phyloP scores from a whole-genome alignment of 2,113 vertebrate genomes.

The Oreotrochilus melanogaster region DNA sequence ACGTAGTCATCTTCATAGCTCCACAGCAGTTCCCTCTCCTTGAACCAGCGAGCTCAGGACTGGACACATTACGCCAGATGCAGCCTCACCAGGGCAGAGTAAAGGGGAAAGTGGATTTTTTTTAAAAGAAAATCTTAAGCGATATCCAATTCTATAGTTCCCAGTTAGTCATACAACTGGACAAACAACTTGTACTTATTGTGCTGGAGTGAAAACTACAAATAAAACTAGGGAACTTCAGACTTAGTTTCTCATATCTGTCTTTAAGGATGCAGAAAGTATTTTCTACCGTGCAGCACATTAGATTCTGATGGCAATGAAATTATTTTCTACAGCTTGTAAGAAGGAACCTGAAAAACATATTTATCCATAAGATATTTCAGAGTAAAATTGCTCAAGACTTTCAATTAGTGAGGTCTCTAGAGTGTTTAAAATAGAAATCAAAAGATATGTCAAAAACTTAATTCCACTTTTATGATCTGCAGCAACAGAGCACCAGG shows the following conservation, averaged over 20 bases:
- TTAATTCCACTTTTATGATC: neutral
- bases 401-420: neutral
- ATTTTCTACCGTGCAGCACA: neutral
- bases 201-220: neutral
- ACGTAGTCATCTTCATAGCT: no score
- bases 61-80: no score
- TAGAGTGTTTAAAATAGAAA: neutral
- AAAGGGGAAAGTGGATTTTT: neutral
- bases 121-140: neutral
- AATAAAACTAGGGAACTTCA: neutral
- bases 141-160: neutral
- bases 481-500: neutral
- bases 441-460: neutral
- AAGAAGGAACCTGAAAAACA: constrained; percentile 2
- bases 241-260: neutral
- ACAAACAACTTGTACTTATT: neutral
- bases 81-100: no score
- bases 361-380: neutral
- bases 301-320: neutral
- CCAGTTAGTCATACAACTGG: neutral
- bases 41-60: no score
- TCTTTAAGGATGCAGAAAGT: neutral
- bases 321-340: neutral
- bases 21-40: no score
- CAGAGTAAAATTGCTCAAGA: neutral